Conservation (phyloP, 2,888 invertebrate species). For the Willowsia nigromaculata region DNA sequence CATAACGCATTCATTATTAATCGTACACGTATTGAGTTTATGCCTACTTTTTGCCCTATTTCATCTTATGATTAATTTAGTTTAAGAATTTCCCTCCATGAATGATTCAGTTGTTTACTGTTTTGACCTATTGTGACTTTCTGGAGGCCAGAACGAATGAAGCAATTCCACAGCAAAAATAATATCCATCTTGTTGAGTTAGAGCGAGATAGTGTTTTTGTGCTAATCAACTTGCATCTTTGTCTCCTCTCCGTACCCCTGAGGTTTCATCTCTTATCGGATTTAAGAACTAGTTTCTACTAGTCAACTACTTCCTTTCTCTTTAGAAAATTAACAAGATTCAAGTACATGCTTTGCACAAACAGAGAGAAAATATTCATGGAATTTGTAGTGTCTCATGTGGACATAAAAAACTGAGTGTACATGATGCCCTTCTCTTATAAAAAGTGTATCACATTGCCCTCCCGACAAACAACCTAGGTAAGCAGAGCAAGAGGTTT, state of each 20-base stretch:
- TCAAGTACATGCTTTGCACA: background rate
- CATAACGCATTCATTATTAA: too few relatives aligned
- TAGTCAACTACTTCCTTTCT: background rate
- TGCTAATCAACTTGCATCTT: background rate
- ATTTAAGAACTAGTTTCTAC: background rate
- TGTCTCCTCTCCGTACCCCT: background rate
- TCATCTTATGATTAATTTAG: too few relatives aligned
- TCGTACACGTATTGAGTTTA: too few relatives aligned
- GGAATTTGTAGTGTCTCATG: background rate
- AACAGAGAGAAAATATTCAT: background rate
- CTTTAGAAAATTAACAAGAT: background rate
- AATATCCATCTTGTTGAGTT: background rate
- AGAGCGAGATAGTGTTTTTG: background rate
- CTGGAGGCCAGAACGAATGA: background rate
- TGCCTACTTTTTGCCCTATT: too few relatives aligned
- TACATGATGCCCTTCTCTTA: background rate
- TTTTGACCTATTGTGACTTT: too few relatives aligned
- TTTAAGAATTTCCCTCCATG: too few relatives aligned
- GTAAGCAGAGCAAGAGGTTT: background rate
- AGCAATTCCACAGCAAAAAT: constrained; percentile 1
- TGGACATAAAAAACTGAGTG: background rate
- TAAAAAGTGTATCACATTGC: constrained; percentile 15
- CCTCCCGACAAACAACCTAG: background rate
- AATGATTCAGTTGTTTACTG: background rate
- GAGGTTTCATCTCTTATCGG: constrained; percentile 9